Evolutionary conservation across 2,797 vertebrate species (phyloP), one percentile per base, ranked within the genome.

Genomic region (Pagetopsis macropterus): DNA sequence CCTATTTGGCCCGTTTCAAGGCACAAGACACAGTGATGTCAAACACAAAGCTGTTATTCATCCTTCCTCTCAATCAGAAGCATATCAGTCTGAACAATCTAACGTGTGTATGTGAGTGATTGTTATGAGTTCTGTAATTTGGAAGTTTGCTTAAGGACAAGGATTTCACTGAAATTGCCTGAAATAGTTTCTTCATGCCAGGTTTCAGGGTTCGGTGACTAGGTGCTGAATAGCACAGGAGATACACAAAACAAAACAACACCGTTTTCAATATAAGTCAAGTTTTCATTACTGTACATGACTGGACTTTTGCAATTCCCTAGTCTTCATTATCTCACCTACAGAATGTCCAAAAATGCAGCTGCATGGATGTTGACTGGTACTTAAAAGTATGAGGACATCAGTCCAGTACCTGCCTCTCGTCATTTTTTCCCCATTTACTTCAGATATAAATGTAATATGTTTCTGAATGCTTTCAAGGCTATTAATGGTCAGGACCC

Each of bases 1-100:
- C 70, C 65, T 65, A 76, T 89, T 79, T 78, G 78, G 69, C 66
- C 66, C 61, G 14, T 70, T 66, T 78, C 75, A 75, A 57, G 63
- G 52, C 66, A 3, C 21, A 21, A 21, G 31, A 65, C 50, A 21
- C 10, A 23, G 65, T 89, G 85, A 90, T 65, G 72, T 86, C 75
- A 86, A 72, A 76, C 58, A 41, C 59, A 48, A 68, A 70, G 51
- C 65, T 75, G 50, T 79, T 81, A 77, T 82, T 88, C 79, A 76
- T 83, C 67, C 73, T 72, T 76, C 70, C 59, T 63, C 61, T 78
- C 72, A 57, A 65, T 81, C 75, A 67, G 21, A 9, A 9, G 19
- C 23, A 41, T 60, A 66, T 75, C 67, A 55, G 33, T 62, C 21
- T 59, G 40, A 16, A 16, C 3, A 23, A 75, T 58, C 31, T 57